Evolutionary conservation across 2,888 invertebrate genomes (phyloP).

Genomic region (Epinotia nisella): DNA sequence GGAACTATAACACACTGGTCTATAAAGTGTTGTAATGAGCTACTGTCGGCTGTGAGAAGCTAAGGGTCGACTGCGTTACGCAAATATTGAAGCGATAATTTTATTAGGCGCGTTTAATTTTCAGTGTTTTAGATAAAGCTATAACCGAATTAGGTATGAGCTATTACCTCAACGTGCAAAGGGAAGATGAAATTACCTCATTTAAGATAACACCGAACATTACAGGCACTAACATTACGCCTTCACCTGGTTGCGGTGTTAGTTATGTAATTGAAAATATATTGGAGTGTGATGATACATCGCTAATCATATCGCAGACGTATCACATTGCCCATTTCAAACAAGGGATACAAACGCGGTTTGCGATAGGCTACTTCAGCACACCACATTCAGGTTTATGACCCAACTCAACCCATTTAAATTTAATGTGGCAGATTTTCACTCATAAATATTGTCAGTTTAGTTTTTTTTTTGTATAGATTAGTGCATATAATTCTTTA

Average conservation of each 20-base stretch:
- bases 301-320: background rate
- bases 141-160: background rate
- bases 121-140: background rate
- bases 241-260: background rate
- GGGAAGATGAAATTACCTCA: background rate
- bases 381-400: background rate
- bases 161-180: background rate
- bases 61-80: conserved; percentile 16
- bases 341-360: background rate
- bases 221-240: background rate
- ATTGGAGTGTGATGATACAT: background rate
- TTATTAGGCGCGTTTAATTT: background rate
- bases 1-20: conserved; percentile 21
- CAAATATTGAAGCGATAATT: background rate
- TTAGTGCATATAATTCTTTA: no score
- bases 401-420: no score
- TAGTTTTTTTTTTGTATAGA: no score
- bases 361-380: background rate
- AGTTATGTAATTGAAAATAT: background rate
- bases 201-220: background rate
- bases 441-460: no score
- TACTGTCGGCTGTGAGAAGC: conserved; percentile 19
- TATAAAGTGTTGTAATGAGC: conserved; percentile 21
- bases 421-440: no score
- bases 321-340: background rate